A percentile compares a stretch with the other conserved stretches of the same genome.
Conservation (phyloP, 2,888 invertebrate genomes). For the Lamproptera curius region DNA sequence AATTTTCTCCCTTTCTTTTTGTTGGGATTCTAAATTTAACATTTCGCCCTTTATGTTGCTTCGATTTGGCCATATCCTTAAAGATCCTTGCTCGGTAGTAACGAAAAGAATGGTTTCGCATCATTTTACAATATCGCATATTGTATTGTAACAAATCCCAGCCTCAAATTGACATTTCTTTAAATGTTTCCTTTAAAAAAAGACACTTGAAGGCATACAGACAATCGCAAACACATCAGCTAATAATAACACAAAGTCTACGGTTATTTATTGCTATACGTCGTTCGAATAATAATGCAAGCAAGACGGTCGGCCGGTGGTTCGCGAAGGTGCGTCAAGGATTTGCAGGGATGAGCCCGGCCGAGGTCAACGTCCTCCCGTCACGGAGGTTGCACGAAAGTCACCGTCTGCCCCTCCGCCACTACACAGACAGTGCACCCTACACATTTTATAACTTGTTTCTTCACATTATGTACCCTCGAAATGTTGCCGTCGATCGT, state of each 20-base stretch:
- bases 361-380: constrained; percentile 57
- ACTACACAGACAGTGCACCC: constrained; percentile 33
- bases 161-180: neutral
- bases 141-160: neutral
- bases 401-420: constrained; percentile 38
- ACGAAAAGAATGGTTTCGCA: neutral
- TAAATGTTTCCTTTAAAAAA: neutral
- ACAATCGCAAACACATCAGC: no score
- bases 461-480: constrained; percentile 4
- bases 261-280: no score
- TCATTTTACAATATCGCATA: neutral
- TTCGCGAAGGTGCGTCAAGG: constrained; percentile 48
- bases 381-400: constrained; percentile 57
- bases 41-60: constrained; percentile 31
- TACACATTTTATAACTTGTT: constrained; percentile 14
- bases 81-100: constrained; percentile 2
- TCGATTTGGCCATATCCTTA: no score
- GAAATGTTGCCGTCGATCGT: neutral
- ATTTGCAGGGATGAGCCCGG: constrained; percentile 63
- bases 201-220: neutral
- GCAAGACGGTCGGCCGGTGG: no score
- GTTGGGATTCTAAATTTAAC: constrained; percentile 35
- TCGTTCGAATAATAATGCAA: no score
- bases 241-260: no score
- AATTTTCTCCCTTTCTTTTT: constrained; percentile 46